Evolutionary conservation across 2,113 vertebrate genomes (phyloP).

Genomic region (Entosphenus tridentatus): DNA sequence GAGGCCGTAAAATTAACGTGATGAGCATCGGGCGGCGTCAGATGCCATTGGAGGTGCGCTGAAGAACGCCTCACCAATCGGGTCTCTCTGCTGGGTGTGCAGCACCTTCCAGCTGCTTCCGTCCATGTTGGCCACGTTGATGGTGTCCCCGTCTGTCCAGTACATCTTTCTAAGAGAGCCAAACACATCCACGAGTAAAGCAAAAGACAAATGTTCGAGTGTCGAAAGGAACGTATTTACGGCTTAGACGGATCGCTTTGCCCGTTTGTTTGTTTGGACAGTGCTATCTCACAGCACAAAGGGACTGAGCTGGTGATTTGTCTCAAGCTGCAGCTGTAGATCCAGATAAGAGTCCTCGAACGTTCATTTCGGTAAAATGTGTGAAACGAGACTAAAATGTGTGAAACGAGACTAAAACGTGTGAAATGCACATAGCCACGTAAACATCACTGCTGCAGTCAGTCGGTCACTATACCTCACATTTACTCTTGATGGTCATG

Average conservation of each 20-base stretch:
- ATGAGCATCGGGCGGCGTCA: too few relatives aligned
- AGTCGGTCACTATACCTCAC: too few relatives aligned
- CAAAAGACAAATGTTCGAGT: not conserved
- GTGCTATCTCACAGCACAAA: not conserved
- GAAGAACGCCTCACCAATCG: constrained; percentile 37
- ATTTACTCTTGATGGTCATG: too few relatives aligned
- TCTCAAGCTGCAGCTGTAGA: not conserved
- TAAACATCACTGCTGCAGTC: too few relatives aligned
- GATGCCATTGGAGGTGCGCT: too few relatives aligned
- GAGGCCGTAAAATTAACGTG: too few relatives aligned
- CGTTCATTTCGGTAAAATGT: too few relatives aligned
- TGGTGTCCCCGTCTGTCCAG: constrained; percentile 87
- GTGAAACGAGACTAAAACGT: too few relatives aligned
- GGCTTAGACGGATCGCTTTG: not conserved
- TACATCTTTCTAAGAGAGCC: constrained; percentile 49
- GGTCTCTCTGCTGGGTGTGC: constrained; percentile 80
- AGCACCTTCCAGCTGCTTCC: constrained; percentile 94
- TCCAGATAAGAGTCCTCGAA: not conserved
- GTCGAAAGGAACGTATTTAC: not conserved
- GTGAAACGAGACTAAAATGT: too few relatives aligned
- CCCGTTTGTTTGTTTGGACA: not conserved
- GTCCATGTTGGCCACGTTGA: constrained; percentile 95
- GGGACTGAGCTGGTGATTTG: not conserved
- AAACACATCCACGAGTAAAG: not conserved
- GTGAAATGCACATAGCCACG: too few relatives aligned